These are phyloP conservation scores for Eurystomus glaucurus DNA, from an alignment of 2,797 vertebrate genomes.

Conservation along the genomic window DNA sequence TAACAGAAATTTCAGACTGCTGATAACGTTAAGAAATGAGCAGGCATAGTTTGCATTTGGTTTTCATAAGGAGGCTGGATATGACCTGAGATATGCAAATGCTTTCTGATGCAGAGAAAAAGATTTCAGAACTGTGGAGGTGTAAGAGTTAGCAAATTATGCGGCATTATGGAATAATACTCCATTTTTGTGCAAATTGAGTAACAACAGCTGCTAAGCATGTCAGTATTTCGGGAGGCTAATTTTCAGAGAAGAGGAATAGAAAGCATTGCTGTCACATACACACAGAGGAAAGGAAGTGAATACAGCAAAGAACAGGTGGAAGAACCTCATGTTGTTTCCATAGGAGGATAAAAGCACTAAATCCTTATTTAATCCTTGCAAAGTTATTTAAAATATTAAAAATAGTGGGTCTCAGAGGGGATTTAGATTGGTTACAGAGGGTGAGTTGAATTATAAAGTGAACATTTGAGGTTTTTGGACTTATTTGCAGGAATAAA, in stretches of 20 bases:
- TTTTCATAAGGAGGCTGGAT: neutral
- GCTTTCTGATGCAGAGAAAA: conserved; percentile 13
- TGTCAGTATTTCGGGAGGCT: conserved; percentile 21
- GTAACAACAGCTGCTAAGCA: conserved; percentile 33
- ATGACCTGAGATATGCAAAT: conserved; percentile 37
- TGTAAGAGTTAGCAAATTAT: conserved; percentile 43
- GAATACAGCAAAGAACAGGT: neutral
- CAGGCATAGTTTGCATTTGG: neutral
- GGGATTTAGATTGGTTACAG: conserved; percentile 37
- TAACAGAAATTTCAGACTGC: neutral
- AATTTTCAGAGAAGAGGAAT: conserved; percentile 44
- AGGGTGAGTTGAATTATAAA: conserved; percentile 46
- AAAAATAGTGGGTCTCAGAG: conserved; percentile 45
- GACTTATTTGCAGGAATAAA: conserved; percentile 15
- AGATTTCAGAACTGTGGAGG: conserved; percentile 24
- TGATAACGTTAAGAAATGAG: neutral
- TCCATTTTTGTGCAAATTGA: conserved; percentile 52
- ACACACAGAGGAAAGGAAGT: neutral
- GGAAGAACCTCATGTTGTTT: neutral
- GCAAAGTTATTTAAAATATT: conserved; percentile 70
- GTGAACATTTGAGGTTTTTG: neutral
- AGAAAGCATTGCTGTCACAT: conserved; percentile 7
- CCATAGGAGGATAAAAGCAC: conserved; percentile 39
- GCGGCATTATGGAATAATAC: neutral
- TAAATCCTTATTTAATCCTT: conserved; percentile 71